Percentiles rank a stretch among this genome's conserved stretches.
phyloP scores from a whole-genome alignment of 1,140 invertebrate genomes.

The Sinonovacula constricta region DNA sequence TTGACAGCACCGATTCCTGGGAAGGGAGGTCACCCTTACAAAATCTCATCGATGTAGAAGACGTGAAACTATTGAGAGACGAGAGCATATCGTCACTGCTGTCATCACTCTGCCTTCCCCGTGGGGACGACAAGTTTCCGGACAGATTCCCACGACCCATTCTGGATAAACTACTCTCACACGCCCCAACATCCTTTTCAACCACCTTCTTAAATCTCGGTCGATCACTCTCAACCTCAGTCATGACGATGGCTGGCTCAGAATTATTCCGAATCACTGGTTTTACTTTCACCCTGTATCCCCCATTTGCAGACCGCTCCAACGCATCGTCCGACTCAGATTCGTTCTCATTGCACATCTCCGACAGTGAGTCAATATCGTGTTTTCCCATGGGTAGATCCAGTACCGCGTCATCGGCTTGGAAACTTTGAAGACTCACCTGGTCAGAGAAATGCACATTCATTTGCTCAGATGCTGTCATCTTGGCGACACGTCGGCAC shows the following conservation, averaged over 20 bases:
- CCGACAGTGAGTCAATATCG: conserved; percentile 45
- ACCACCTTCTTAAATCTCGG: conserved; percentile 41
- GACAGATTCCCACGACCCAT: no score
- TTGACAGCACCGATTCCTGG: conserved; percentile 22
- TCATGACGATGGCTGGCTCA: conserved; percentile 54
- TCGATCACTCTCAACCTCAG: conserved; percentile 70
- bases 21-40: conserved; percentile 13
- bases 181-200: conserved; percentile 4
- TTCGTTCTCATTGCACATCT: conserved; percentile 51
- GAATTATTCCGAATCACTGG: conserved; percentile 46
- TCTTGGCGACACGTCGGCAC: conserved; percentile 34
- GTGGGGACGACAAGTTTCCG: conserved; percentile 25
- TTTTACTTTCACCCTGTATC: conserved; percentile 14
- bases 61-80: conserved; percentile 23
- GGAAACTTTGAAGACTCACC: conserved; percentile 62
- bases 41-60: conserved; percentile 35
- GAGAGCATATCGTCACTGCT: conserved; percentile 49
- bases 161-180: no score
- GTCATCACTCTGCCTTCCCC: conserved; percentile 21
- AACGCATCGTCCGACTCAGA: conserved; percentile 27
- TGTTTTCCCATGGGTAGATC: conserved; percentile 48
- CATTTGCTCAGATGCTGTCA: conserved; percentile 53
- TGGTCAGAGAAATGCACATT: conserved; percentile 62
- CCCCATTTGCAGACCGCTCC: conserved; percentile 21
- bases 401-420: conserved; percentile 54